These are phyloP conservation scores for Luperina nickerlii DNA, from an alignment of 2,888 invertebrate genomes.

Conservation along the genomic window DNA sequence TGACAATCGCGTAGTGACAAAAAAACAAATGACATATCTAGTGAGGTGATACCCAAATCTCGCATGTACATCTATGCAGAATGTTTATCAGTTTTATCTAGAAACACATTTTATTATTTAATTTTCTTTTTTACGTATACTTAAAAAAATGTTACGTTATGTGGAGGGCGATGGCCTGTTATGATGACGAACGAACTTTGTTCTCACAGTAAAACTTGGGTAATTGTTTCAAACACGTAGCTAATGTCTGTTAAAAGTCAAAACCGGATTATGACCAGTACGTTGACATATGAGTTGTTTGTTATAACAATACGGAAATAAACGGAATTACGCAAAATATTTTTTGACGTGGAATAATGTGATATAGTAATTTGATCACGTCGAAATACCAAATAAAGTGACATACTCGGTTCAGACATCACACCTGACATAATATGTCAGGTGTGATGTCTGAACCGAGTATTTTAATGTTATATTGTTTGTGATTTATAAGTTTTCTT, in stretches of 20 bases:
- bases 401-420: no score
- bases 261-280: constrained; percentile 72
- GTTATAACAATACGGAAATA: constrained; percentile 60
- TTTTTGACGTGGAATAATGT: constrained; percentile 37
- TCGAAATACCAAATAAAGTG: constrained; percentile 35
- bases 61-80: constrained; percentile 19
- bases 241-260: constrained; percentile 73
- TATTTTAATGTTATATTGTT: constrained; percentile 3
- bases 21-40: constrained; percentile 25
- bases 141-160: constrained; percentile 64
- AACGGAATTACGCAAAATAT: constrained; percentile 45
- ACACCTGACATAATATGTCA: constrained; percentile 14
- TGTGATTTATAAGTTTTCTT: constrained; percentile 23
- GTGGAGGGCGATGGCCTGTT: constrained; percentile 72
- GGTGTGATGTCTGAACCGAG: constrained; percentile 12
- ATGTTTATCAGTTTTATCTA: constrained; percentile 22
- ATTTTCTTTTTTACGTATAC: constrained; percentile 44
- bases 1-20: constrained; percentile 12
- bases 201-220: constrained; percentile 77
- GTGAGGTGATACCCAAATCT: constrained; percentile 38
- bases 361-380: constrained; percentile 43
- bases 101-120: constrained; percentile 31
- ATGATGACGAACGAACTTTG: constrained; percentile 71
- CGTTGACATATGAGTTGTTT: constrained; percentile 65
- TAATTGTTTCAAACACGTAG: constrained; percentile 77